Evolutionary conservation across 2,113 vertebrate genomes (phyloP).

Genomic region (Dasyornis broadbenti): DNA sequence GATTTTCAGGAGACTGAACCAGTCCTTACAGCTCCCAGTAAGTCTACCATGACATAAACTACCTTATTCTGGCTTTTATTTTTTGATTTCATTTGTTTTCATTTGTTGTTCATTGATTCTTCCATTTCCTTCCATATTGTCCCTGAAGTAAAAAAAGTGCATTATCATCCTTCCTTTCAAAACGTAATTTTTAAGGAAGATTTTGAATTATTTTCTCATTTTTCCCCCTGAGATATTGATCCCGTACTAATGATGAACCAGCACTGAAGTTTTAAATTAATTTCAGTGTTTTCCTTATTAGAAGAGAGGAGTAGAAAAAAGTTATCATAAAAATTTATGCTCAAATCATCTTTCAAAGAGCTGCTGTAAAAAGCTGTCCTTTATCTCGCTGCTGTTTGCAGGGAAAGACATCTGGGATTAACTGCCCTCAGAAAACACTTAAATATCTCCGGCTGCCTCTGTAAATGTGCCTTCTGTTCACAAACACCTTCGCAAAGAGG

Average conservation of each 20-base stretch:
- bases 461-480: neutral
- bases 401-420: neutral
- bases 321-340: neutral
- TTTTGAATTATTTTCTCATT: neutral
- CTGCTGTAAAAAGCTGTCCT: neutral
- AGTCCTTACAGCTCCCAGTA: neutral
- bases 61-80: neutral
- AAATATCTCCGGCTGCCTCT: neutral
- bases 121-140: neutral
- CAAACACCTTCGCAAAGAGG: fast-evolving
- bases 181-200: neutral
- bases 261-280: neutral
- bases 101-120: no score
- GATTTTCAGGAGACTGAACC: neutral
- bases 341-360: neutral
- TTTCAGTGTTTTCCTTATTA: neutral
- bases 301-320: neutral
- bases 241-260: neutral
- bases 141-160: neutral
- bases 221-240: neutral
- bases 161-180: neutral
- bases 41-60: neutral
- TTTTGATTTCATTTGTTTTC: fast-evolving
- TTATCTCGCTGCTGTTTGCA: neutral
- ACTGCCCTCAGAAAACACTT: neutral